Evolutionary conservation across 2,888 invertebrate genomes (phyloP).

Genomic region (Drosophila helvetica): DNA sequence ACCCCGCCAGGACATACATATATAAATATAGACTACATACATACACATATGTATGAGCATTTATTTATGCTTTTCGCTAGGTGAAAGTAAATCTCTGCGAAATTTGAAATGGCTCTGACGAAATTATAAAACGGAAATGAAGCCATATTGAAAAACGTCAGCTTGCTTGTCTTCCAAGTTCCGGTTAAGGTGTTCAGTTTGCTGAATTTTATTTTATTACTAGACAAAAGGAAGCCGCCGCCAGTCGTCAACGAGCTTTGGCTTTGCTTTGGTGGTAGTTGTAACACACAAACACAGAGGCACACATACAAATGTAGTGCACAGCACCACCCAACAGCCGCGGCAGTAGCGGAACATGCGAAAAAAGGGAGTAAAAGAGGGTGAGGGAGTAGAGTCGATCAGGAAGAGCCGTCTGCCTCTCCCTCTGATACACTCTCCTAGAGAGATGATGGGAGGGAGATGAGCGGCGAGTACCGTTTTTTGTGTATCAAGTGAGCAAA

Average conservation of each 20-base stretch:
- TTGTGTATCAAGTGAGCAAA: slow-evolving; percentile 53
- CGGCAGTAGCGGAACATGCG: slow-evolving; percentile 23
- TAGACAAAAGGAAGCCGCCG: slow-evolving; percentile 75
- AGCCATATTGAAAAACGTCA: slow-evolving; percentile 71
- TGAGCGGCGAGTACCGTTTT: slow-evolving; percentile 44
- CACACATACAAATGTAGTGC: slow-evolving; percentile 54
- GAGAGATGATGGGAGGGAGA: slow-evolving; percentile 45
- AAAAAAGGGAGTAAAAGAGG: slow-evolving; percentile 59
- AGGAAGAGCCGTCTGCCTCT: slow-evolving; percentile 6
- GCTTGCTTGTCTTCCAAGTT: slow-evolving; percentile 48
- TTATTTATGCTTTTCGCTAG: neutral
- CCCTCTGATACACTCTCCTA: slow-evolving; percentile 52
- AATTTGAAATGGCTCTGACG: slow-evolving; percentile 16
- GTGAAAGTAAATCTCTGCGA: slow-evolving; percentile 1
- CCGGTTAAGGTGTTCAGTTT: slow-evolving; percentile 55
- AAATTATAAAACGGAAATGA: slow-evolving; percentile 55
- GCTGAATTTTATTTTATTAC: slow-evolving; percentile 38
- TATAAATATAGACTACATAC: neutral
- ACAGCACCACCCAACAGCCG: slow-evolving; percentile 56
- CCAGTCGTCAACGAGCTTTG: slow-evolving; percentile 57
- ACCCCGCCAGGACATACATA: neutral
- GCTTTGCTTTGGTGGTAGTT: slow-evolving; percentile 70
- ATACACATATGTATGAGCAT: neutral
- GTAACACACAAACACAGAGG: slow-evolving; percentile 50
- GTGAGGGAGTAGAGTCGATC: slow-evolving; percentile 42